These are phyloP conservation scores for Odontothrips loti DNA, from an alignment of 2,888 invertebrate genomes.

Conservation along the genomic window DNA sequence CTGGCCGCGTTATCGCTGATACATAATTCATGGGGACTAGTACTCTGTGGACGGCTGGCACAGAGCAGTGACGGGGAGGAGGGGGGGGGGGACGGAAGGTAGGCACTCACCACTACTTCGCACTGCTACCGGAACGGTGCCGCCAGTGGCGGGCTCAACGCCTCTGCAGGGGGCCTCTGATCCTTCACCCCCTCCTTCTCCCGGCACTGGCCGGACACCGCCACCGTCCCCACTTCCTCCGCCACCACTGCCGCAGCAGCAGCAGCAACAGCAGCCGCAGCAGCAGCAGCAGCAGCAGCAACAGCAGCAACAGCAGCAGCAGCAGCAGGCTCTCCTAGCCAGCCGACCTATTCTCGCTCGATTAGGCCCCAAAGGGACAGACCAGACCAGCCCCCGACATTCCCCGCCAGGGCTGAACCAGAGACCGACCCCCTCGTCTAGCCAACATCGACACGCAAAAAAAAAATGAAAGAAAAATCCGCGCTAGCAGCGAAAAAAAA, in stretches of 20 bases:
- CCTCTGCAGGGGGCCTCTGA: no score
- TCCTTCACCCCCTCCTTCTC: not conserved
- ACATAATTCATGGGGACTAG: slow-evolving; percentile 13
- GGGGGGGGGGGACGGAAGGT: not conserved
- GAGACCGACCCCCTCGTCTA: not conserved
- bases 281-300: no score
- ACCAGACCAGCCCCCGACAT: not conserved
- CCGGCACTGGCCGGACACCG: not conserved
- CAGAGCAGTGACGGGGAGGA: not conserved
- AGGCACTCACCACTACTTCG: not conserved
- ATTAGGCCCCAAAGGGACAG: not conserved
- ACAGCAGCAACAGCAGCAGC: no score
- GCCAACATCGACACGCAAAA: not conserved
- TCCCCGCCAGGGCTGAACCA: not conserved
- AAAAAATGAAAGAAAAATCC: not conserved
- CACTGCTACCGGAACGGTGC: no score
- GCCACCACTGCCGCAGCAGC: no score
- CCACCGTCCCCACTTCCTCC: not conserved
- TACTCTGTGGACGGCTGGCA: slow-evolving; percentile 2
- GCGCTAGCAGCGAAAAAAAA: not conserved
- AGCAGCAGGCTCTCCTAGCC: not conserved
- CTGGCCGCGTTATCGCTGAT: slow-evolving; percentile 9
- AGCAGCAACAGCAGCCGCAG: no score
- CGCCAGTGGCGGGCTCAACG: no score
- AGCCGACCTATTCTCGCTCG: slow-evolving; percentile 2